A percentile compares a stretch with the other conserved stretches of the same genome.
Evolutionary conservation across 2,113 vertebrate species (phyloP).

Genomic region (Phoxinus phoxinus): DNA sequence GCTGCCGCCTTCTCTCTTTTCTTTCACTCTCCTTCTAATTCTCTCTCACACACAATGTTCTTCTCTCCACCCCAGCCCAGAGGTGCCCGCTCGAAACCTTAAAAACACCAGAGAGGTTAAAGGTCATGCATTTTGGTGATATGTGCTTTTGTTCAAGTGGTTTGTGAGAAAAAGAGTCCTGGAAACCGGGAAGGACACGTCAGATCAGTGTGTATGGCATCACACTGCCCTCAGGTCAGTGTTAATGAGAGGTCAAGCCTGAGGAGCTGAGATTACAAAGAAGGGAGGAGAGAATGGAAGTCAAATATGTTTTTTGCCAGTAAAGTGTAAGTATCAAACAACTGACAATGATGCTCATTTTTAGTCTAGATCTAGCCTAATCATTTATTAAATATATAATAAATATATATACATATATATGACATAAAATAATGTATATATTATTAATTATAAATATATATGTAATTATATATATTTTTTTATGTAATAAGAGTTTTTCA

Average conservation of each 20-base stretch:
- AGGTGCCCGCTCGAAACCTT: constrained; percentile 13
- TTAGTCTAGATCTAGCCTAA: neutral
- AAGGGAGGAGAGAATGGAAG: neutral
- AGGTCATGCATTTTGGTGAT: neutral
- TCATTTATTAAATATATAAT: neutral
- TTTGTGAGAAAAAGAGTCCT: neutral
- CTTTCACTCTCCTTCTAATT: constrained; percentile 24
- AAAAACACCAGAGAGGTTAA: constrained; percentile 32
- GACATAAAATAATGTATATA: neutral
- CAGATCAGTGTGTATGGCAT: neutral
- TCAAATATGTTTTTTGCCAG: neutral
- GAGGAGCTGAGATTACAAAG: constrained; percentile 9
- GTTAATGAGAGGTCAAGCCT: constrained; percentile 18
- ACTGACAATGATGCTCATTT: neutral
- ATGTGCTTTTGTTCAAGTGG: neutral
- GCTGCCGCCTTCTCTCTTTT: neutral
- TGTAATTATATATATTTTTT: neutral
- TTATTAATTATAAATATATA: neutral
- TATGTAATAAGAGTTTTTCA: neutral
- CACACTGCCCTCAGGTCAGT: constrained; percentile 9
- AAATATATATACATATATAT: neutral
- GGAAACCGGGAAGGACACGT: neutral
- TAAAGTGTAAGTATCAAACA: neutral
- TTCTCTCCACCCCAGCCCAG: neutral
- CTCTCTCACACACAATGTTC: neutral